These are phyloP conservation scores for Dicrurus megarhynchus DNA, from an alignment of 2,113 vertebrate genomes.

Conservation along the genomic window DNA sequence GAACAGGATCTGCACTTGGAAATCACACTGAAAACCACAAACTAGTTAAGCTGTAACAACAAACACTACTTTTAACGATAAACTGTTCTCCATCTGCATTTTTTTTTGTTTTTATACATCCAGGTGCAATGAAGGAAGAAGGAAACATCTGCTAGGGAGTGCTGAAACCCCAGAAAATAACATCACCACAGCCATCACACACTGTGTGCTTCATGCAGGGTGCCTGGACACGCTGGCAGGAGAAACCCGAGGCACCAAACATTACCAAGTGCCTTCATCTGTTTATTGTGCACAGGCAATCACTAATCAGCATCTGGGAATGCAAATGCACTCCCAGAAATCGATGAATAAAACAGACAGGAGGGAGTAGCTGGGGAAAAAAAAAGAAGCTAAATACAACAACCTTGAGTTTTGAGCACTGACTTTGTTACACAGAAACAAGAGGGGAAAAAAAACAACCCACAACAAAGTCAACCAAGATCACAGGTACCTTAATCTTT, in stretches of 20 bases:
- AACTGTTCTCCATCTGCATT: not conserved
- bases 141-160: conserved; percentile 16
- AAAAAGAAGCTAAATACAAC: not conserved
- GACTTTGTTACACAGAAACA: not conserved
- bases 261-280: not conserved
- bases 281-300: not conserved
- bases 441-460: fast-evolving
- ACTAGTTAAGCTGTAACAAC: not conserved
- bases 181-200: not conserved
- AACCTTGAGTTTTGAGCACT: not conserved
- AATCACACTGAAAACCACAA: not conserved
- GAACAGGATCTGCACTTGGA: not conserved
- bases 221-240: not conserved
- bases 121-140: conserved; percentile 28
- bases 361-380: not conserved
- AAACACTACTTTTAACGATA: not conserved
- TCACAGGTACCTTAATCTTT: not conserved
- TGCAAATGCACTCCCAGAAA: not conserved
- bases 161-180: not conserved
- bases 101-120: not conserved
- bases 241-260: not conserved
- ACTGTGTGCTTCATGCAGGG: not conserved
- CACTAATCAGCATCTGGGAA: not conserved
- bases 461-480: not conserved
- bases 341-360: not conserved